Conservation (phyloP, 2,888 invertebrate genomes). For the Pedicia rivosa region DNA sequence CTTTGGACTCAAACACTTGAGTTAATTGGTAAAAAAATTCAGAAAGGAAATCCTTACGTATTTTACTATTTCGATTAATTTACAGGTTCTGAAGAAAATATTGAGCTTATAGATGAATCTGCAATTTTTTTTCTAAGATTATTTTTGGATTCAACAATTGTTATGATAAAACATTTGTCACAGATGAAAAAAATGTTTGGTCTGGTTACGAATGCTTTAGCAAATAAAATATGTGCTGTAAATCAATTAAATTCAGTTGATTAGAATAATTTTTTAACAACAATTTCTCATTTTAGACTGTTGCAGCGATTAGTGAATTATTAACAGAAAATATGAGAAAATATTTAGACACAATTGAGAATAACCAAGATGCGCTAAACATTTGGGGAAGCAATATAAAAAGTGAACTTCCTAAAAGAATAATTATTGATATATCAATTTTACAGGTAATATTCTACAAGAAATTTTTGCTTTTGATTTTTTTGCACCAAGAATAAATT, state of each 20-base stretch:
- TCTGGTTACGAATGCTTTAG: slow-evolving; percentile 34
- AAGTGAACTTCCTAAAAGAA: slow-evolving; percentile 1
- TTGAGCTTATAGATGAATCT: slow-evolving; percentile 45
- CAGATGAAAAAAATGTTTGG: slow-evolving; percentile 45
- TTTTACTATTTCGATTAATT: too few relatives aligned
- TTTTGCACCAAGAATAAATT: too few relatives aligned
- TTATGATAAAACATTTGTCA: slow-evolving; percentile 39
- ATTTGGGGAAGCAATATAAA: background rate
- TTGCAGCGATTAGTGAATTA: slow-evolving; percentile 31
- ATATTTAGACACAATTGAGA: slow-evolving; percentile 28
- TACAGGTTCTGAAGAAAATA: slow-evolving; percentile 33
- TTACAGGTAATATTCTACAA: background rate
- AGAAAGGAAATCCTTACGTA: too few relatives aligned
- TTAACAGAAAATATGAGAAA: slow-evolving; percentile 35
- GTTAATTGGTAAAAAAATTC: slow-evolving; percentile 27
- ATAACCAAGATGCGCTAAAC: slow-evolving; percentile 8
- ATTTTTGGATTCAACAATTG: slow-evolving; percentile 38
- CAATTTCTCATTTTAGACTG: slow-evolving; percentile 19
- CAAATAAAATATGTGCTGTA: slow-evolving; percentile 41
- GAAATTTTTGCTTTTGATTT: too few relatives aligned
- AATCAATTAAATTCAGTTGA: slow-evolving; percentile 7
- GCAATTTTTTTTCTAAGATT: slow-evolving; percentile 41
- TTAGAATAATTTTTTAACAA: slow-evolving; percentile 21
- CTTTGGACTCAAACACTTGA: slow-evolving; percentile 28
- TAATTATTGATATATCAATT: background rate